Conservation (phyloP, 2,888 invertebrate species). For the Unio delphinus region DNA sequence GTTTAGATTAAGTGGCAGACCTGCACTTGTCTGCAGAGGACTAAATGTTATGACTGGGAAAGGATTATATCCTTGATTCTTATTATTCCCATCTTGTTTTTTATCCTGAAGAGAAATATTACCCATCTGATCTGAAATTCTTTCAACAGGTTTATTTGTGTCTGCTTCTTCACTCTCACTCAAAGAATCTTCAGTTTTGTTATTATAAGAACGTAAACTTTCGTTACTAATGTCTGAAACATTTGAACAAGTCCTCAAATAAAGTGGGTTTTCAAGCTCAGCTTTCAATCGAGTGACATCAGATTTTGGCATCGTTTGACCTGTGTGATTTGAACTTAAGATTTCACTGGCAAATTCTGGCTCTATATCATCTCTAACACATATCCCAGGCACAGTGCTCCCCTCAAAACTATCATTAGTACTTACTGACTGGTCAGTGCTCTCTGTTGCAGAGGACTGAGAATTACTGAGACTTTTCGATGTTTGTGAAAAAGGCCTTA, state of each 20-base stretch:
- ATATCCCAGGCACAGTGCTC: constrained; percentile 38
- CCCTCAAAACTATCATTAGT: constrained; percentile 13
- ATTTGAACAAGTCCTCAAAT: not conserved
- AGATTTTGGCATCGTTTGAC: not conserved
- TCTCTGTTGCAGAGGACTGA: constrained; percentile 20
- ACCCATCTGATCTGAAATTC: too few species aligned
- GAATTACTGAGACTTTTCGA: constrained; percentile 13
- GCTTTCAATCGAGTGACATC: not conserved
- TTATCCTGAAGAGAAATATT: too few species aligned
- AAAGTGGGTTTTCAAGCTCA: constrained; percentile 14
- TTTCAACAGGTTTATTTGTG: too few species aligned
- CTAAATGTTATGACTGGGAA: too few species aligned
- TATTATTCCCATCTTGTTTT: too few species aligned
- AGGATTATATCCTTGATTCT: too few species aligned
- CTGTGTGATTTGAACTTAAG: not conserved
- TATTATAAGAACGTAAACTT: not conserved
- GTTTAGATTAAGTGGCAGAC: too few species aligned
- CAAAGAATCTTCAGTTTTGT: too few species aligned
- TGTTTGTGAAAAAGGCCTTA: too few species aligned
- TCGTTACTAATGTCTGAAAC: constrained; percentile 9
- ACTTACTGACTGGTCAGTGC: constrained; percentile 25
- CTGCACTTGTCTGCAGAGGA: too few species aligned
- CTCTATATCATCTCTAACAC: constrained; percentile 29
- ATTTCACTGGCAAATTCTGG: constrained; percentile 1
- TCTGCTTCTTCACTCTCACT: too few species aligned